phyloP scores from a whole-genome alignment of 2,113 vertebrate genomes.

The Mastomys natalensis region DNA sequence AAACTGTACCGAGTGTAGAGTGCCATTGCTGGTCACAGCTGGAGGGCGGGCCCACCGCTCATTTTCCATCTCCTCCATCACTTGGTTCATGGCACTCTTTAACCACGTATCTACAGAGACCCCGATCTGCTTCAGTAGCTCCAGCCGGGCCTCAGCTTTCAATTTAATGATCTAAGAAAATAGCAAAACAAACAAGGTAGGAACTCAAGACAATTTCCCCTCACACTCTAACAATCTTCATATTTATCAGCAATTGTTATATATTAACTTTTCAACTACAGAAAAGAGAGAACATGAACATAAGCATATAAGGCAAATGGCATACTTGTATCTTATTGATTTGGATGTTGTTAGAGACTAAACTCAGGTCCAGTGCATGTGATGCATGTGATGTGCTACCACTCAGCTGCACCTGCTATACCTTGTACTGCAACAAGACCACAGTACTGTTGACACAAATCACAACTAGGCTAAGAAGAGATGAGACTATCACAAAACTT shows the following conservation, averaged over 20 bases:
- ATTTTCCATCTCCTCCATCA: constrained; percentile 99
- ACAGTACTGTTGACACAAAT: background rate
- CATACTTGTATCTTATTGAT: background rate
- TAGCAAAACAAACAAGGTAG: constrained; percentile 26
- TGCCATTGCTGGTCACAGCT: constrained; percentile 93
- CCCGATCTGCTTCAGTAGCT: constrained; percentile 96
- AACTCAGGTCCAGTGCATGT: background rate
- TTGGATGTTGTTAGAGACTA: background rate
- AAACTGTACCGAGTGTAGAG: constrained; percentile 91
- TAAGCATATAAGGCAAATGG: background rate
- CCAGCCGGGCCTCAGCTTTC: constrained; percentile 97
- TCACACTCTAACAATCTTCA: constrained; percentile 28
- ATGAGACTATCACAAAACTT: background rate
- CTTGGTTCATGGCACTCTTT: constrained; percentile 99
- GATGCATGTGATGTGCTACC: background rate
- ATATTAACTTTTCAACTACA: constrained; percentile 30
- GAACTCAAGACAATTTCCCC: constrained; percentile 24
- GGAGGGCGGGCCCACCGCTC: constrained; percentile 95
- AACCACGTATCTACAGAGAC: constrained; percentile 98
- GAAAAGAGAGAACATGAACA: background rate
- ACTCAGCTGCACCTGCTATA: background rate
- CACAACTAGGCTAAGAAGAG: background rate
- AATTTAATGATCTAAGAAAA: constrained; percentile 93
- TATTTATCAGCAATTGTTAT: constrained; percentile 24
- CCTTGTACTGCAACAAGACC: background rate